These are phyloP conservation scores for Agrochola circellaris DNA, from an alignment of 2,888 invertebrate species.

Conservation along the genomic window DNA sequence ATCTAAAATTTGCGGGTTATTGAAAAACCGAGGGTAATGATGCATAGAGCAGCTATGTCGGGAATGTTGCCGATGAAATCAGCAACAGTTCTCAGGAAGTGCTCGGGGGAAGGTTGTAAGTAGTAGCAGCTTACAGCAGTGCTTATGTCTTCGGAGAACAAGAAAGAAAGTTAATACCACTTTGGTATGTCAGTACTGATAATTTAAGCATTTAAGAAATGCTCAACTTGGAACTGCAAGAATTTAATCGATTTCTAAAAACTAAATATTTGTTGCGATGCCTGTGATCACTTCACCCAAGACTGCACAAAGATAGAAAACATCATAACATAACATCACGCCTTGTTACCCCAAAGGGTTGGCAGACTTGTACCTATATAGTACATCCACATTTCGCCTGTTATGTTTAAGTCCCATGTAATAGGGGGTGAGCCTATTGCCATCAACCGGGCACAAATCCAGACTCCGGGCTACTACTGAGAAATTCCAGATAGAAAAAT, in stretches of 20 bases:
- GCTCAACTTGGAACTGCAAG: conserved; percentile 13
- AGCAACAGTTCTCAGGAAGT: not conserved
- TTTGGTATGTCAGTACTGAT: conserved; percentile 17
- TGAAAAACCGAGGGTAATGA: conserved; percentile 28
- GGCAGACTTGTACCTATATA: too few species aligned
- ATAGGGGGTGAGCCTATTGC: too few species aligned
- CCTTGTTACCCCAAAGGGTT: too few species aligned
- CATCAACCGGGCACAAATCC: too few species aligned
- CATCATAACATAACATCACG: too few species aligned
- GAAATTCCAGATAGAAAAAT: too few species aligned
- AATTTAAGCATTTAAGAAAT: conserved; percentile 45
- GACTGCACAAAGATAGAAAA: not conserved
- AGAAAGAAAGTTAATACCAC: conserved; percentile 24
- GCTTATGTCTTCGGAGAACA: conserved; percentile 15
- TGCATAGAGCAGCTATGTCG: conserved; percentile 30
- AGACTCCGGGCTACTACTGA: too few species aligned
- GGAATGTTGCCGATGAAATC: conserved; percentile 24
- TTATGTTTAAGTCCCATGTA: too few species aligned
- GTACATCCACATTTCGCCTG: too few species aligned
- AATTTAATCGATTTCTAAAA: conserved; percentile 34
- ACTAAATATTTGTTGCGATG: conserved; percentile 20
- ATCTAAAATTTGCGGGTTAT: conserved; percentile 42
- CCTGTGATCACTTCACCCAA: conserved; percentile 11
- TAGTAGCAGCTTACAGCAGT: not conserved
- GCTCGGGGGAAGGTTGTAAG: not conserved